Base-by-base conservation (phyloP, 2,113 vertebrate genomes). In the Mastomys coucha region DNA sequence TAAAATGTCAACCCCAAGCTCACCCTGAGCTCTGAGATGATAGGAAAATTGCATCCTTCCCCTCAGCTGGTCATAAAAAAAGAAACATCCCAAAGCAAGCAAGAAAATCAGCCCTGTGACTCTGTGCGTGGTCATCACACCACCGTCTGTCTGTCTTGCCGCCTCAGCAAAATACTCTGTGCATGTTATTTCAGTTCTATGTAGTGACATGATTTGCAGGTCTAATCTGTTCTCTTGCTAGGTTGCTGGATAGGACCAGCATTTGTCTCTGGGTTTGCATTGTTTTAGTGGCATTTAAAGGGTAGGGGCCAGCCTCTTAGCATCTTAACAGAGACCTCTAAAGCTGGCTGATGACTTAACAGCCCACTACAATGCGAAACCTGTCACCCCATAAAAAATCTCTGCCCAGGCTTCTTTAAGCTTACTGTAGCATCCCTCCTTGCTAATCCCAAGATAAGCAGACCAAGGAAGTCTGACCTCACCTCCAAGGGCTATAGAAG, bases 1-100 rank as follows among this genome's bases (percentile, higher is more conserved):
- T 95, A 88, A 96, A 94, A 93, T 56, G 89, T 93, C 93, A 96
- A 60, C 26, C 13, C 60, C 5, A 3, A 45, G 42, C 75, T 91
- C 65, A 82, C 49, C 89, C 76, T 88, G 58, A 88, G 49, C 72
- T 12, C 45, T 14, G 33, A 88, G 45, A 91, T 85, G 26, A 67
- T 91, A 56, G 72, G 82, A 91, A 96, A 87, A 93, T 73, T 86
- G 36, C 36, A 73, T 51, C 22, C 70, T 42, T 95, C 73, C 94
- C 53, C 58, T 96, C 0, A 0, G 58, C 28, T 78, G 87, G 82
- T 87, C 77, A 67, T 6, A 20, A 60, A 77, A 69, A 87, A 91
- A 84, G 69, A 85, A 42, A 88, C 63, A 20, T 53, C 22, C 24
- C 31, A 8, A 3, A 16, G 42, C 65, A 49, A 65, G 10, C 26